Conservation (phyloP, 2,888 invertebrate species). For the Notodonta dromedarius region DNA sequence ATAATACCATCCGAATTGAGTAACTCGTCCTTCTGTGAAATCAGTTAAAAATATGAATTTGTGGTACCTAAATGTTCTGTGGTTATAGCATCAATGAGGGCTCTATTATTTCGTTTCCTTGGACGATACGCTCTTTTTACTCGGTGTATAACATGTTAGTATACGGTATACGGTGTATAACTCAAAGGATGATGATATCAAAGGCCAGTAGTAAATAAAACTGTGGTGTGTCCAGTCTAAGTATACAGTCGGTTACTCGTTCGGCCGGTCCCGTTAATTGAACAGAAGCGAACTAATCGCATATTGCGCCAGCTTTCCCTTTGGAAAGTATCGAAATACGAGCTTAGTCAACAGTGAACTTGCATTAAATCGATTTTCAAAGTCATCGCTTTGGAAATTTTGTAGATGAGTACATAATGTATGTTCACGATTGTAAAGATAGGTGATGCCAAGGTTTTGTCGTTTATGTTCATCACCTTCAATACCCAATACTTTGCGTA, state of each 20-base stretch:
- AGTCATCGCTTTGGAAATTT: conserved; percentile 37
- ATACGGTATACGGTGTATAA: too few species aligned
- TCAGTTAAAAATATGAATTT: too few species aligned
- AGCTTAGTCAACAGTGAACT: conserved; percentile 50
- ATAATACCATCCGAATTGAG: too few species aligned
- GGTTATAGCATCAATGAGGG: not conserved
- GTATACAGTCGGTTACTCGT: conserved; percentile 19
- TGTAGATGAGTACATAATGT: conserved; percentile 17
- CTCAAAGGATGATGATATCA: not conserved
- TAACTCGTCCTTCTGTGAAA: too few species aligned
- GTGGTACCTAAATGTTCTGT: not conserved
- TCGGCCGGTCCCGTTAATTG: conserved; percentile 73
- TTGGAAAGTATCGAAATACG: conserved; percentile 70
- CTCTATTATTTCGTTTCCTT: too few species aligned
- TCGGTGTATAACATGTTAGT: too few species aligned
- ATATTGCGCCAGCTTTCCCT: conserved; percentile 73
- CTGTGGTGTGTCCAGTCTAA: conserved; percentile 20
- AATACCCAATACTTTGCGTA: conserved; percentile 23
- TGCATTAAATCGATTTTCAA: conserved; percentile 39
- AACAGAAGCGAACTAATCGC: conserved; percentile 67
- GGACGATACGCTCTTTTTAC: too few species aligned
- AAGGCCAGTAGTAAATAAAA: conserved; percentile 16
- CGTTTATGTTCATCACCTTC: conserved; percentile 22
- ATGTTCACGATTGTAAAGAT: conserved; percentile 14
- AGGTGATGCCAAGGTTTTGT: conserved; percentile 11